Evolutionary conservation across 2,888 invertebrate species (phyloP), one percentile per base, ranked within the genome.

Genomic region (Diplazon laetatorius): DNA sequence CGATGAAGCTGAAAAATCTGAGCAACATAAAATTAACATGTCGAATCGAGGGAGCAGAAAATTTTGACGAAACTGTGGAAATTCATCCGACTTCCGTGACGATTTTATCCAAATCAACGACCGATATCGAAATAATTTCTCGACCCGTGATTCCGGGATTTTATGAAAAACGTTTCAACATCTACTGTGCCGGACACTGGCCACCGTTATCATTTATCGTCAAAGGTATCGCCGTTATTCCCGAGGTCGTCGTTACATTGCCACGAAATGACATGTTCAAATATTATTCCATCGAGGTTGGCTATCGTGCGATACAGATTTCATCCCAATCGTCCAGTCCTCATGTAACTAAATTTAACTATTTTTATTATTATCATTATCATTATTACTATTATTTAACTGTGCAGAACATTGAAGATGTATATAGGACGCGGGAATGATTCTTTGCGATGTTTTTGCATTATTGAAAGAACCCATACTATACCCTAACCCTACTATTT

Each of bases 151-250:
- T 92, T 25, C 89, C 93, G 8, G 94, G 94, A 35, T 91, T 91
- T 83, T 94, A 94, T 84, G 87, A 91, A 5, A 91, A 92, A 83
- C 85, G 85, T 9, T 89, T 92, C 72, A 82, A 85, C 22, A 71
- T 92, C 1, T 84, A n/a, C n/a, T n/a, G 91, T 84, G 91, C 91
- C 37, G 35, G 44, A 35, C 48, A 66, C 35, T 39, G 59, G 18
- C 92, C 86, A 52, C 92, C 93, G n/a, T 87, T 93, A 55, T 87
- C 90, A 0, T 92, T 95, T 52, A 91, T 91, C 75, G 92, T 94
- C 2, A 91, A 89, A 80, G 94, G 94, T 37, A 93, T 92, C 89
- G 93, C 93, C 10, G 92, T 93, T 1, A 92, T 93, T 75, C 93
- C 94, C 2, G 94, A 95, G 91, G 87, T 94, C 35, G 93, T 92